Evolutionary conservation across 2,888 invertebrate genomes (phyloP), one percentile per base, ranked within the genome.

Genomic region (Orthosia gothica): DNA sequence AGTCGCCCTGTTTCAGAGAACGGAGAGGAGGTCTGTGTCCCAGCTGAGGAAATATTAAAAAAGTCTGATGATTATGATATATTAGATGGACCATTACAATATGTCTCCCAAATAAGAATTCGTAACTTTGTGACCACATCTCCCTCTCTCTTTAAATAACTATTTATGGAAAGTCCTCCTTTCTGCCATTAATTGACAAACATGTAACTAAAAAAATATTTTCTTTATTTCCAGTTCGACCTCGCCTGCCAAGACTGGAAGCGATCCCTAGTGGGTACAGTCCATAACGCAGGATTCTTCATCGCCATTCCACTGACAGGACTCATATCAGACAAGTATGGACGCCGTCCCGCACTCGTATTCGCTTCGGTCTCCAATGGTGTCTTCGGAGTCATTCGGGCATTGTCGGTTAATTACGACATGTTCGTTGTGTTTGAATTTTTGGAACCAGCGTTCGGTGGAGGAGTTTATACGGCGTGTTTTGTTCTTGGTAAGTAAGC

Each of bases 281-380:
- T 98, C 18, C 98, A 98, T 91, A 98, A 98, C 88, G 95, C 98
- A 26, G 98, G 98, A 18, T 98, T 98, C 93, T 98, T 98, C 92
- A 93, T 98, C 82, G 98, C 98, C 23, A 97, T 98, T 64, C 98
- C 98, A 0, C 93, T 98, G 16, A 97, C 98, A 0, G 98, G 98
- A 3, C 94, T 97, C 20, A 93, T 98, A 67, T 98, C 98, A 0
- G 98, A 98, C 94, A 94, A 91, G 75, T 98, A 97, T 89, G 98
- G 98, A 2, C 96, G 98, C 32, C 95, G 97, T 45, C 96, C 97
- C 52, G 97, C 97, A 4, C 91, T 98, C 79, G 96, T 97, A 1
- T 92, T 97, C 79, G 97, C 97, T 9, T 95, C 97, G 49, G 95
- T 97, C n/a, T 88, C 97, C 58, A 97, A 97, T 69, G 97, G 97